These are phyloP conservation scores for Plemyria rubiginata DNA, from an alignment of 2,888 invertebrate species.

Conservation along the genomic window DNA sequence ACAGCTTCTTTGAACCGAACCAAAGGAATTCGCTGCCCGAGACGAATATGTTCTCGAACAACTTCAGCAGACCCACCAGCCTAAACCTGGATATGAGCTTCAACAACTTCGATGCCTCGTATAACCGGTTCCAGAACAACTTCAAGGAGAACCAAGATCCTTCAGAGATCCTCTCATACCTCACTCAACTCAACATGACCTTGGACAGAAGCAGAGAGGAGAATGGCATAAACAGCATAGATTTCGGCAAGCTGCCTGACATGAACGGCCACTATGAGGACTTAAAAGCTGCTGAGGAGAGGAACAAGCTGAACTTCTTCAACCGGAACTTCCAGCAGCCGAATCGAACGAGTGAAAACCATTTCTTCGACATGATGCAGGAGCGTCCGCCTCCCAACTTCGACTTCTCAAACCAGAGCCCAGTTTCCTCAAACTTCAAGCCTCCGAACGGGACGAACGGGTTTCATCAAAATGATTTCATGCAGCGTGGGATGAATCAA, in stretches of 20 bases:
- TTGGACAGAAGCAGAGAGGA: constrained; percentile 65
- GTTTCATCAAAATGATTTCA: constrained; percentile 69
- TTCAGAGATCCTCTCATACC: constrained; percentile 66
- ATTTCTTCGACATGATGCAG: constrained; percentile 67
- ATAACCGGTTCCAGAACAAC: constrained; percentile 66
- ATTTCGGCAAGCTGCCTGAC: constrained; percentile 68
- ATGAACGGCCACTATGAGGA: constrained; percentile 71
- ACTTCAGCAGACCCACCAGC: constrained; percentile 71
- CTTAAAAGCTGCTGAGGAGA: constrained; percentile 57
- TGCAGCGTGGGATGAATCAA: constrained; percentile 67
- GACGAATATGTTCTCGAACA: constrained; percentile 63
- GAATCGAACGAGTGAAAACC: constrained; percentile 64
- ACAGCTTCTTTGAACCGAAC: constrained; percentile 77
- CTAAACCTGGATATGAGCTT: constrained; percentile 72
- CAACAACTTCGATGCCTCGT: constrained; percentile 62
- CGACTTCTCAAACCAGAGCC: constrained; percentile 57
- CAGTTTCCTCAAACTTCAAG: constrained; percentile 16
- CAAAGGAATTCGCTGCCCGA: constrained; percentile 79
- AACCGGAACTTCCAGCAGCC: constrained; percentile 61
- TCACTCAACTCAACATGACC: constrained; percentile 68
- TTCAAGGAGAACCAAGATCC: constrained; percentile 71
- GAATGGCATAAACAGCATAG: constrained; percentile 58
- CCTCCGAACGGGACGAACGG: constrained; percentile 72
- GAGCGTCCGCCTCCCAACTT: constrained; percentile 66
- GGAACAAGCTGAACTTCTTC: constrained; percentile 65